Evolutionary conservation across 2,113 vertebrate genomes (phyloP).

Genomic region (Leuciscus idus): DNA sequence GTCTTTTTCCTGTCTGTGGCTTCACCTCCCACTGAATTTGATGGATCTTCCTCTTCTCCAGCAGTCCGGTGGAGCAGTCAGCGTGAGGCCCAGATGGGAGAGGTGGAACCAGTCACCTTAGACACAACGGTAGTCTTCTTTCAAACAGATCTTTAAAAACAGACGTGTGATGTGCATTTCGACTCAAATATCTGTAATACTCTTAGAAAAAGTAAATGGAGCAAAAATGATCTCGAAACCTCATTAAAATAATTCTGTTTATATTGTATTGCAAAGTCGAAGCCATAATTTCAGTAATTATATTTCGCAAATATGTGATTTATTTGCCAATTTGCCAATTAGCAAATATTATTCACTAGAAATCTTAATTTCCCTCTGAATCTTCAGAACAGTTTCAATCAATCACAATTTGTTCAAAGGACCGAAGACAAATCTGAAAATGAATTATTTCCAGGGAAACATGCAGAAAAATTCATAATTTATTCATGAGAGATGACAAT

Average conservation of each 20-base stretch:
- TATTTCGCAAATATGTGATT: not conserved
- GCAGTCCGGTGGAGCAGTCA: constrained; percentile 42
- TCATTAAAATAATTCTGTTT: not conserved
- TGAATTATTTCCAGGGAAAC: not conserved
- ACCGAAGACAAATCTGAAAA: not conserved
- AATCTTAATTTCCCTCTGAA: not conserved
- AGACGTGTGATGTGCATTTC: not conserved
- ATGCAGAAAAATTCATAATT: constrained; percentile 5
- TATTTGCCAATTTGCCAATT: not conserved
- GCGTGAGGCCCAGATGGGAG: constrained; percentile 44
- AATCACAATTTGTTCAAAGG: constrained; percentile 1
- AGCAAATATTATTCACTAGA: constrained; percentile 3
- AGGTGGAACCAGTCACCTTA: constrained; percentile 39
- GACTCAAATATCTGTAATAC: not conserved
- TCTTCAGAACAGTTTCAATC: not conserved
- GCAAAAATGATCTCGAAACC: not conserved
- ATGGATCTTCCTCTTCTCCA: constrained; percentile 38
- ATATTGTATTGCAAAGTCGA: constrained; percentile 1
- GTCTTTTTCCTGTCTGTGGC: constrained; percentile 48
- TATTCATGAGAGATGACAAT: constrained; percentile 10
- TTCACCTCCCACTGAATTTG: constrained; percentile 53
- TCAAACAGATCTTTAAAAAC: not conserved
- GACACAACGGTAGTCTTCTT: not conserved
- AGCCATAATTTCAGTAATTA: constrained; percentile 6
- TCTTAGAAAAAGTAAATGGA: not conserved